These are phyloP conservation scores for Xerus inauris DNA, from an alignment of 2,113 vertebrate species.

Conservation along the genomic window DNA sequence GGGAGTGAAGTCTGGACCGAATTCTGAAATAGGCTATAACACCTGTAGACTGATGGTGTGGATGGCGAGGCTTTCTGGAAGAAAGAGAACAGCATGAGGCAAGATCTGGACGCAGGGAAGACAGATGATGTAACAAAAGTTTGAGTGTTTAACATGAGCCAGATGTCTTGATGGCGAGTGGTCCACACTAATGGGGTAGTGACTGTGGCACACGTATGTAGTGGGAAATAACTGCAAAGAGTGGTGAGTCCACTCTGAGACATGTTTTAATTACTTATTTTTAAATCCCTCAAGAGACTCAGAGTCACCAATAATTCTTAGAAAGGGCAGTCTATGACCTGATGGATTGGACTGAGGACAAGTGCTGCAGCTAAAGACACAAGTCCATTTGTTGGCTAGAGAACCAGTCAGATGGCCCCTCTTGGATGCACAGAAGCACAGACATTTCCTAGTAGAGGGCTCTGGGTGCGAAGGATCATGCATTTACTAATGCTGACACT, in stretches of 20 bases:
- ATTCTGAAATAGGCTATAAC: not conserved
- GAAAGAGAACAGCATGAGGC: not conserved
- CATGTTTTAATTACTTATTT: not conserved
- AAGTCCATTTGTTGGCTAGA: not conserved
- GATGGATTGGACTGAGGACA: not conserved
- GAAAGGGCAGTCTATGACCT: not conserved
- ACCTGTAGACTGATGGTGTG: not conserved
- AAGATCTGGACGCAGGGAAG: not conserved
- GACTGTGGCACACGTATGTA: not conserved
- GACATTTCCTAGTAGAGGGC: not conserved
- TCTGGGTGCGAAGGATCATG: not conserved
- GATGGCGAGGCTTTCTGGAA: not conserved
- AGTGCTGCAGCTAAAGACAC: not conserved
- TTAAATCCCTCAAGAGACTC: not conserved
- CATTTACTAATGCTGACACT: not conserved
- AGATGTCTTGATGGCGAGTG: not conserved
- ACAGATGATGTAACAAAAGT: not conserved
- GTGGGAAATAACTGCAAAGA: not conserved
- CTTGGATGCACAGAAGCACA: not conserved
- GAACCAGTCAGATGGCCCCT: not conserved
- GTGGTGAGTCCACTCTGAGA: not conserved
- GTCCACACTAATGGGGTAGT: not conserved
- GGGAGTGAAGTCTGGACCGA: not conserved
- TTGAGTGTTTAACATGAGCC: not conserved
- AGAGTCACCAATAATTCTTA: not conserved